Evolutionary conservation across 1,140 invertebrate genomes (phyloP).

Genomic region (Pomacea maculata): DNA sequence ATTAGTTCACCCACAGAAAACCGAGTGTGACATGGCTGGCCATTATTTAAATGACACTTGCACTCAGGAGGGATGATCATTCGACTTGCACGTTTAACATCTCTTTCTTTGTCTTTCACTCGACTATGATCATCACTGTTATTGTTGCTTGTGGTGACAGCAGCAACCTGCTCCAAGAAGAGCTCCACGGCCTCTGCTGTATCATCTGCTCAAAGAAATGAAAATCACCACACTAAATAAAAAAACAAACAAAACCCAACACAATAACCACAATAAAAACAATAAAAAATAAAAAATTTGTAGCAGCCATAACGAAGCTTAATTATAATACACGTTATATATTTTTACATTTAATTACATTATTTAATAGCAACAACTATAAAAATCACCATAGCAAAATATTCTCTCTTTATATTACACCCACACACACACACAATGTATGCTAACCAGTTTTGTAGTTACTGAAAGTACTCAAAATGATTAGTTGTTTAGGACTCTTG

Average conservation of each 20-base stretch:
- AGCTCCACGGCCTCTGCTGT: neutral
- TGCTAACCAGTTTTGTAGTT: too few species aligned
- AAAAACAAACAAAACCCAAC: neutral
- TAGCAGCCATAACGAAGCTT: too few species aligned
- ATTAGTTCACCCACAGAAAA: constrained; percentile 5
- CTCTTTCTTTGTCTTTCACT: constrained; percentile 8
- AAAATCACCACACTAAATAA: neutral
- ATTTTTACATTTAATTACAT: too few species aligned
- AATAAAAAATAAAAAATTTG: neutral
- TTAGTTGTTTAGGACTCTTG: too few species aligned
- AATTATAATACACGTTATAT: too few species aligned
- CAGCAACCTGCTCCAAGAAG: constrained; percentile 9
- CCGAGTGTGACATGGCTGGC: constrained; percentile 9
- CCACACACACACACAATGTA: neutral
- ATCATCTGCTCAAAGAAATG: constrained; percentile 1
- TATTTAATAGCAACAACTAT: neutral
- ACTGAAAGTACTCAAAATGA: too few species aligned
- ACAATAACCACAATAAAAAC: neutral
- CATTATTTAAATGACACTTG: constrained; percentile 16
- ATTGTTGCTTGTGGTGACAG: constrained; percentile 1
- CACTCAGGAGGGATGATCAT: constrained; percentile 12
- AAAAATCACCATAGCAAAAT: neutral
- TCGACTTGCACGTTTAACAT: constrained; percentile 1
- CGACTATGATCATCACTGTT: neutral
- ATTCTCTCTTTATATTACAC: neutral